Base-by-base conservation (phyloP, 2,113 vertebrate genomes). In the Podarcis raffonei region DNA sequence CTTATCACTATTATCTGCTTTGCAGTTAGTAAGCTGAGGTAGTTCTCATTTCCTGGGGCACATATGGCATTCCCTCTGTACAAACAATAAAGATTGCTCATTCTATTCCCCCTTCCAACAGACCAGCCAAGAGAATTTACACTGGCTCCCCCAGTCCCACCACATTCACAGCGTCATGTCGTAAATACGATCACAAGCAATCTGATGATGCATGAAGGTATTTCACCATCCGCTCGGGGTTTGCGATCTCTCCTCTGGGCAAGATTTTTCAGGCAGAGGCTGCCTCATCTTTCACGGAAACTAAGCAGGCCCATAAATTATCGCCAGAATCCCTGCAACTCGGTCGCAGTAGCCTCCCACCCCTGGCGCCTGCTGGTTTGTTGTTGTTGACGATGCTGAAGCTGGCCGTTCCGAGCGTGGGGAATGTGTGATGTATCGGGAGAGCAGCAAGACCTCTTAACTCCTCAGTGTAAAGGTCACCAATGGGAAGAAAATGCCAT, bases 401-500 rank as follows among this genome's bases (percentile, higher is more conserved):
- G 89, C 90, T 83, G 84, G 89, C 85, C 48, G 75, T 84, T 84
- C 81, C 82, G 87, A 89, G 69, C 1, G n/a, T 32, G 27, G 68
- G 88, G 92, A 94, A 89, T 0, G 3, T 0, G 32, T 95, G 92
- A 95, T 90, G 91, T 90, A 94, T 7, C 53, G 6, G 76, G 89
- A 87, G 88, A 89, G 89, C 83, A 90, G 89, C 22, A 89, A 81
- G 92, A 92, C 91, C 93, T 88, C 79, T 86, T 90, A 83, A 87
- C 81, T 87, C 72, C 83, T 91, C 75, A 32, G 2, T 1, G 0
- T 88, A 95, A 88, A 8, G 72, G 92, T 93, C 94, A 93, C 90
- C 86, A 89, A 88, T 88, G 95, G 94, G 91, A 96, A 95, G 94
- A 94, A 95, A 93, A 82, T 93, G 87, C 87, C 77, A 83, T 94